phyloP scores from a whole-genome alignment of 2,888 invertebrate species.

The Argyresthia goedartella region DNA sequence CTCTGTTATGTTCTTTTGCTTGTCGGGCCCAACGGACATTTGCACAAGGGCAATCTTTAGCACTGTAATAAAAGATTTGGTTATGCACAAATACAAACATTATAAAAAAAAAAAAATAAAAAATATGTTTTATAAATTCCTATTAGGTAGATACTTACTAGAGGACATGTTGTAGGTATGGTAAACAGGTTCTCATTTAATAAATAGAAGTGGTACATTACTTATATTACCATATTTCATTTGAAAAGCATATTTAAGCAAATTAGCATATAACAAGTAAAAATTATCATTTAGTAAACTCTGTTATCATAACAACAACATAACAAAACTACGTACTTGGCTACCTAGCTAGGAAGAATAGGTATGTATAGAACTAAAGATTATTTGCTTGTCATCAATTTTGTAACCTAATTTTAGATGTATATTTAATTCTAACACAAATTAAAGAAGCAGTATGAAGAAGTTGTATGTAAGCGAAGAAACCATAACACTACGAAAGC shows the following conservation, averaged over 20 bases:
- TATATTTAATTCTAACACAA: not conserved
- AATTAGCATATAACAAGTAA: no score
- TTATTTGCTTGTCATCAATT: not conserved
- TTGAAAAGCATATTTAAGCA: not conserved
- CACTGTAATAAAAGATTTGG: conserved; percentile 42
- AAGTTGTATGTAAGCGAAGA: no score
- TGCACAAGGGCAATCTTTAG: conserved; percentile 87
- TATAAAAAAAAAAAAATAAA: no score
- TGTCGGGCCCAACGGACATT: conserved; percentile 80
- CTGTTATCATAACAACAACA: no score
- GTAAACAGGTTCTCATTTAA: not conserved
- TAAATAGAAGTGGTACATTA: not conserved
- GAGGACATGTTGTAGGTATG: not conserved
- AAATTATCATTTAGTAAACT: no score
- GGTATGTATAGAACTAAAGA: not conserved
- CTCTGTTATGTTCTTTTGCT: conserved; percentile 79
- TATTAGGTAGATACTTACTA: not conserved
- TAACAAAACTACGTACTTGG: no score
- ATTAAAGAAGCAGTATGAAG: no score
- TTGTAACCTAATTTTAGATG: not conserved
- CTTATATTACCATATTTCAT: not conserved
- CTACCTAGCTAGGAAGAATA: not conserved
- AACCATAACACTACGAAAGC: not conserved
- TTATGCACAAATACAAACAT: not conserved
- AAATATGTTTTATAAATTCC: not conserved